Base-by-base conservation (phyloP, 2,113 vertebrate genomes). In the Atherinomorus stipes region DNA sequence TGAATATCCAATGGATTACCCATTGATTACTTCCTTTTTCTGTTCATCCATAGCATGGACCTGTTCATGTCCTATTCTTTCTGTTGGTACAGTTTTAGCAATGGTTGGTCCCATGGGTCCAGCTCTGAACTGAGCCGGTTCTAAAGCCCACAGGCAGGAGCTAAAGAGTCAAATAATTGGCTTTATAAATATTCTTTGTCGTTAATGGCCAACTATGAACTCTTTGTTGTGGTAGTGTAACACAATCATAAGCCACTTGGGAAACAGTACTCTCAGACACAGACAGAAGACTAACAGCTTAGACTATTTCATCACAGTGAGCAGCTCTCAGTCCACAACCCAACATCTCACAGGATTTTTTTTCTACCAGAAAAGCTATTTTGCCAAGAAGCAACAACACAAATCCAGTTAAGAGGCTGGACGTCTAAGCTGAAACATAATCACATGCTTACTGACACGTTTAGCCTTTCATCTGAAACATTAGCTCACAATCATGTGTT, bases 161-260 rank as follows among this genome's bases (percentile, higher is more conserved):
- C 62, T 53, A 76, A 87, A 85, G 5, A 40, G 22, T 37, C 56
- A 71, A 76, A 82, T 82, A 80, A 85, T 65, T 83, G 50, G 40
- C 60, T 50, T 75, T 71, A 16, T 64, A 7, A 71, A 81, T 77
- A 76, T 72, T 76, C 71, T 79, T 73, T 83, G 79, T 74, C 59
- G 79, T 82, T 79, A 83, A 76, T 44, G 47, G 42, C 47, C 80
- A 70, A 78, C 70, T 88, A 11, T 75, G 78, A 88, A 57, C 76
- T 44, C 76, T 71, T 66, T 74, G 74, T 76, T 78, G 71, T 85
- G 70, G 67, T n/a, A 4, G 76, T 66, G 62, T 44, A 56, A 65
- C 22, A 61, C 73, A 75, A 78, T 81, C 67, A 23, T 38, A 76
- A 78, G 77, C 81, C 78, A 81, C 76, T 70, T 72, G 74, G 60